A percentile compares a stretch with the other conserved stretches of the same genome.
Evolutionary conservation across 2,113 vertebrate species (phyloP).

Genomic region (Carassius auratus): DNA sequence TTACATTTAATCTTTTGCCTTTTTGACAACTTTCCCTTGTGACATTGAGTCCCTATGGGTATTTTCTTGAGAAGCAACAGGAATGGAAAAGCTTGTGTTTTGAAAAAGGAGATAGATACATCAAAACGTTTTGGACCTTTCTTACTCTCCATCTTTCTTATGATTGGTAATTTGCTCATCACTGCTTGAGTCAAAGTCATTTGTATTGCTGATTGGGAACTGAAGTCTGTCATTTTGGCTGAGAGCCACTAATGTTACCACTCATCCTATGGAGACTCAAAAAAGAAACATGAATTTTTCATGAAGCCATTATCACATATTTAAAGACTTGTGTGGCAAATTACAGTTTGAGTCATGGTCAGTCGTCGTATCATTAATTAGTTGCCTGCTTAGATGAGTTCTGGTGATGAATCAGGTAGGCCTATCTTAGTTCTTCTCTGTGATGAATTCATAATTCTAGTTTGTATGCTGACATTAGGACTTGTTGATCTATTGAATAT

Average conservation of each 20-base stretch:
- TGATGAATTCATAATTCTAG: constrained; percentile 14
- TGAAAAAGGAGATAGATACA: neutral
- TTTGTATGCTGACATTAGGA: neutral
- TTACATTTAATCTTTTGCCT: neutral
- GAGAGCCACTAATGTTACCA: constrained; percentile 19
- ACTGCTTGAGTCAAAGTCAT: constrained; percentile 16
- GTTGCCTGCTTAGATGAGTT: constrained; percentile 27
- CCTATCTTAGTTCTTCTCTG: neutral
- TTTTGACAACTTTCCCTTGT: neutral
- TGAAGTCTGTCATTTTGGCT: constrained; percentile 5
- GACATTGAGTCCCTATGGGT: neutral
- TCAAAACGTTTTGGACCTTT: neutral
- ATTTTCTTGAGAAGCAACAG: neutral
- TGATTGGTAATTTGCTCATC: constrained; percentile 14
- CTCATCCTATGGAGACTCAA: constrained; percentile 27
- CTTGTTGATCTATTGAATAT: neutral
- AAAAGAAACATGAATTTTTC: constrained; percentile 38
- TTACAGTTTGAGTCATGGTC: constrained; percentile 39
- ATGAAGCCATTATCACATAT: constrained; percentile 38
- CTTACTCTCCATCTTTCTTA: neutral
- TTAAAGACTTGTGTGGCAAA: constrained; percentile 42
- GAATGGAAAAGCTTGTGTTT: neutral
- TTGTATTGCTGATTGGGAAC: constrained; percentile 20
- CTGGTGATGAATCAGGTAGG: constrained; percentile 1
- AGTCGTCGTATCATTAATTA: constrained; percentile 26